Evolutionary conservation across 37 sponge, comb jelly and placozoan genomes (phyloP), one percentile per base, ranked within the genome.

Genomic region (Chondrosia reniformis): DNA sequence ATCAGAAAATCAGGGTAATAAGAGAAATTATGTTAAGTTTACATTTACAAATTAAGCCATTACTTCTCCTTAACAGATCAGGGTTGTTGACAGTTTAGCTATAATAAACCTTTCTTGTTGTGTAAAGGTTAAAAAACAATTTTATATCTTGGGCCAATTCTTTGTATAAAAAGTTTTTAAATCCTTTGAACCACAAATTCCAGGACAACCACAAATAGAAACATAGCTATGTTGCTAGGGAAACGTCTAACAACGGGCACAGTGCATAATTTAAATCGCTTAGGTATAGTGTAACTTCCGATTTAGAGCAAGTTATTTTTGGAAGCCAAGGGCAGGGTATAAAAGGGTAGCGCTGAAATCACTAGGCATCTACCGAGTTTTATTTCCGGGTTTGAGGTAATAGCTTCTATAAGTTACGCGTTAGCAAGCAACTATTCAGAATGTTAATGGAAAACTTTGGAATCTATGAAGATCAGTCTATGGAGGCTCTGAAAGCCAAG

Each of bases 171-270:
- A n/a, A n/a, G n/a, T n/a, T n/a, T n/a, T n/a, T n/a, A 28, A 56
- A 56, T 24, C 58, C 4, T 28, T 28, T 56, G 27, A 56, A 56
- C 58, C 36, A 0, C 43, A 40, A 41, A 69, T 69, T 13, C 72
- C 72, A 69, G 39, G 44, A n/a, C 43, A 69, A 69, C 72, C 72
- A 40, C 72, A 69, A 69, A 69, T 24, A 69, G 44, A 69, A 69
- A 69, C 72, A 39, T 24, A 6, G 9, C 6, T 13, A 69, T 4
- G 72, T 69, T 69, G 72, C 72, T 40, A 69, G 72, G 72, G 42
- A 28, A 2, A 56, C 3, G 33, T n/a, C 7, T 21, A 64, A n/a
- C 32, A 64, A 32, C 17, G 8, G n/a, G 27, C 9, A 9, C 8
- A 62, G 21, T 62, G 32, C 66, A 9, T n/a, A 19, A n/a, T n/a